phyloP scores from a whole-genome alignment of 2,888 invertebrate species.

The Drosophila quinaria region DNA sequence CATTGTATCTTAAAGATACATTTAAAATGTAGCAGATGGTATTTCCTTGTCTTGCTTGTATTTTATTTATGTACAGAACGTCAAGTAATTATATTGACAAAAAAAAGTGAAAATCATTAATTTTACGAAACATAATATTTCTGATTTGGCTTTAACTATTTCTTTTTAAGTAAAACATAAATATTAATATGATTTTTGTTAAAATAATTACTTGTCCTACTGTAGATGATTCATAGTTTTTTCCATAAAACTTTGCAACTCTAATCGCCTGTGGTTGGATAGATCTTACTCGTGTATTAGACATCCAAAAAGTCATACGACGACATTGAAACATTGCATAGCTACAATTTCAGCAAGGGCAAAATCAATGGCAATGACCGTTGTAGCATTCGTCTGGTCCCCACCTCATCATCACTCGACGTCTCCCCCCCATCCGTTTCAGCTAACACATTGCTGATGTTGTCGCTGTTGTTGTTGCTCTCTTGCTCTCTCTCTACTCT shows the following conservation, averaged over 20 bases:
- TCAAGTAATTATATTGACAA: not conserved
- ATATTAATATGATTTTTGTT: not conserved
- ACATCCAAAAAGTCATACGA: slow-evolving; percentile 60
- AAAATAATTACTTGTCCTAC: not conserved
- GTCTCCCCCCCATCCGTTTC: slow-evolving; percentile 59
- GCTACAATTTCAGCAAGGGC: slow-evolving; percentile 56
- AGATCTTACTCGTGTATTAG: slow-evolving; percentile 49
- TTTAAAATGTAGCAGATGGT: not conserved
- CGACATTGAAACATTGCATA: slow-evolving; percentile 61
- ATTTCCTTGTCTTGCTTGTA: not conserved
- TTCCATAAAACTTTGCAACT: slow-evolving; percentile 2
- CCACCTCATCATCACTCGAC: slow-evolving; percentile 25
- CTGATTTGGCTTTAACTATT: not conserved
- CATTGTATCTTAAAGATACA: not conserved
- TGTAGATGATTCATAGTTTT: not conserved
- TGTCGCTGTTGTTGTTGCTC: slow-evolving; percentile 29
- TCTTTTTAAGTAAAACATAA: not conserved
- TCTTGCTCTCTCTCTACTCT: slow-evolving; percentile 30
- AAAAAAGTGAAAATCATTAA: too few relatives aligned
- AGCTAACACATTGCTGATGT: slow-evolving; percentile 57
- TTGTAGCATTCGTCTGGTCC: slow-evolving; percentile 69
- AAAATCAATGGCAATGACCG: slow-evolving; percentile 68
- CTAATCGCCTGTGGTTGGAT: slow-evolving; percentile 1
- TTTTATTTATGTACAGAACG: not conserved
- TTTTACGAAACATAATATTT: too few relatives aligned